phyloP scores from a whole-genome alignment of 2,113 vertebrate genomes.

The Pteruthius melanotis region DNA sequence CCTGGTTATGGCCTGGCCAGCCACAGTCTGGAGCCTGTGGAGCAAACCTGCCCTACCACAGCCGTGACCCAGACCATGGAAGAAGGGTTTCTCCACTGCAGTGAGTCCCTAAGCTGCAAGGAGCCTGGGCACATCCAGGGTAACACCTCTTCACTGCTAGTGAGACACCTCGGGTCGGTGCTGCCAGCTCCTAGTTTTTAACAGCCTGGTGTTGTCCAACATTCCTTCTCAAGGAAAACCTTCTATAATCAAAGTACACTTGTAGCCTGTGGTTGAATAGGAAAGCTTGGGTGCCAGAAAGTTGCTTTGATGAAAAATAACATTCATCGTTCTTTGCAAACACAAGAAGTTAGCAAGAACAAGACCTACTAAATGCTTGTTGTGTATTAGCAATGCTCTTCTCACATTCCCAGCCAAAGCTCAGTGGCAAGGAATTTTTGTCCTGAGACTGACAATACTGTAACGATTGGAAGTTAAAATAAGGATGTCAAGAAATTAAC shows the following conservation, averaged over 20 bases:
- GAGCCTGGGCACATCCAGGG: not conserved
- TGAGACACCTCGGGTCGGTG: not conserved
- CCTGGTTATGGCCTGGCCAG: not conserved
- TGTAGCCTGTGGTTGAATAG: not conserved
- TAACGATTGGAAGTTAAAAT: not conserved
- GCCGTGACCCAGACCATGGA: accelerated
- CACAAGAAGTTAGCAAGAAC: not conserved
- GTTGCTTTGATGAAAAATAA: not conserved
- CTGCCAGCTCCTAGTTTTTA: not conserved
- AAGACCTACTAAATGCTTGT: not conserved
- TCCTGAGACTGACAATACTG: not conserved
- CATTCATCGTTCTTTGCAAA: not conserved
- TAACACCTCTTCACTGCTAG: not conserved
- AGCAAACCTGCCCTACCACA: not conserved
- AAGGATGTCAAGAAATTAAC: not conserved
- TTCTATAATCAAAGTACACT: not conserved
- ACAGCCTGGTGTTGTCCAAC: not conserved
- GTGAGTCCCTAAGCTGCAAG: not conserved
- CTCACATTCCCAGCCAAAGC: not conserved
- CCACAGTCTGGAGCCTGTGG: not conserved
- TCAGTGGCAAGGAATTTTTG: not conserved
- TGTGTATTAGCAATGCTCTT: not conserved
- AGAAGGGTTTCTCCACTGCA: not conserved
- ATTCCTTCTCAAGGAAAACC: not conserved
- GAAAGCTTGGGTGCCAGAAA: not conserved